Conservation (phyloP, 2,797 vertebrate species). For the Linurgus olivaceus region DNA sequence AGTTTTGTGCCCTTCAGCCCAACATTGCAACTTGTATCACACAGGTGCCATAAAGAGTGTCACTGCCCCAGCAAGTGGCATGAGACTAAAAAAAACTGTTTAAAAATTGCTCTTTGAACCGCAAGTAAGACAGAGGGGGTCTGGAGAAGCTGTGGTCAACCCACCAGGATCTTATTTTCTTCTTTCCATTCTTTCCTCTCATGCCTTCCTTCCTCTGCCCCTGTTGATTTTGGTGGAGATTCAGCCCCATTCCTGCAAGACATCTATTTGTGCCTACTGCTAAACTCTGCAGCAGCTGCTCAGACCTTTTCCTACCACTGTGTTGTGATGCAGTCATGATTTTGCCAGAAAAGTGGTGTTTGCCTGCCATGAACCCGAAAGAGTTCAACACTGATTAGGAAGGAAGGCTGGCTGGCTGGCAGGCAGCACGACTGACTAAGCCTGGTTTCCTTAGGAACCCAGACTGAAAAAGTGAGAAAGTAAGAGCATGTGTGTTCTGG, state of each 20-base stretch:
- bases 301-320: neutral
- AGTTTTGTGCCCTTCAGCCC: neutral
- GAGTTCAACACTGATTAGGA: conserved; percentile 18
- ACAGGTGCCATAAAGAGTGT: neutral
- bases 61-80: neutral
- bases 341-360: conserved; percentile 15
- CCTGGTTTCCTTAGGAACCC: conserved; percentile 64
- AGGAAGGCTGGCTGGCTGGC: conserved; percentile 26
- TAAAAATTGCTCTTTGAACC: neutral
- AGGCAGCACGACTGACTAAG: conserved; percentile 33
- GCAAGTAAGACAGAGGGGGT: neutral
- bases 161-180: neutral
- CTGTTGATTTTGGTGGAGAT: neutral
- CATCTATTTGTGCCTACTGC: neutral
- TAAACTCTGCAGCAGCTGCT: conserved; percentile 13
- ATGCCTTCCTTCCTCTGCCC: neutral
- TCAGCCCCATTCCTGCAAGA: neutral
- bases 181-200: neutral
- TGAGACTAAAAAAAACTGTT: neutral
- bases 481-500: conserved; percentile 44
- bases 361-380: neutral
- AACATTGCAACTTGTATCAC: neutral
- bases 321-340: conserved; percentile 22
- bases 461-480: conserved; percentile 35
- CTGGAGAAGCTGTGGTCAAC: neutral